phyloP scores from a whole-genome alignment of 2,113 vertebrate species.

The Paradisaea rubra region DNA sequence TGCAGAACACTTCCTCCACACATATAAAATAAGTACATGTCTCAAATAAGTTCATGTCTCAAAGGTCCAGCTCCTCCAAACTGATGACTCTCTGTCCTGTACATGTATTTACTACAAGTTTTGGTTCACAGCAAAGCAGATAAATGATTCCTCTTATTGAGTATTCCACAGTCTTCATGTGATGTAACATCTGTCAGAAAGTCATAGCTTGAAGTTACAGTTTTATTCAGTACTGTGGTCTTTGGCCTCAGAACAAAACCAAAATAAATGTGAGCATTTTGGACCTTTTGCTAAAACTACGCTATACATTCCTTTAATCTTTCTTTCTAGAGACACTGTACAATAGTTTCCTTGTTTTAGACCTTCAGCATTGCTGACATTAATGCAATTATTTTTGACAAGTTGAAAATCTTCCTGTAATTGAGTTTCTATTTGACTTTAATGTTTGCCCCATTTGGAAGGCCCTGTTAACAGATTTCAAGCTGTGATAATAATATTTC shows the following conservation, averaged over 20 bases:
- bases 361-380: constrained; percentile 59
- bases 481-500: constrained; percentile 74
- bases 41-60: neutral
- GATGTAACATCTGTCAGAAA: constrained; percentile 37
- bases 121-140: constrained; percentile 8
- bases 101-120: neutral
- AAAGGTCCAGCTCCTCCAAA: neutral
- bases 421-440: constrained; percentile 74
- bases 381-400: constrained; percentile 75
- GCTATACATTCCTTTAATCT: constrained; percentile 51
- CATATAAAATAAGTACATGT: neutral
- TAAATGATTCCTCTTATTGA: constrained; percentile 3
- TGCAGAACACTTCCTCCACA: neutral
- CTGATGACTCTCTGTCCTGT: neutral
- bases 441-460: constrained; percentile 65
- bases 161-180: neutral
- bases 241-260: constrained; percentile 45
- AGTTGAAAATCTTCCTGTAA: constrained; percentile 75
- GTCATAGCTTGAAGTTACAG: constrained; percentile 2
- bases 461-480: constrained; percentile 70
- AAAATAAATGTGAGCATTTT: constrained; percentile 57
- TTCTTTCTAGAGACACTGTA: constrained; percentile 18
- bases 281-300: neutral
- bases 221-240: constrained; percentile 50
- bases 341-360: constrained; percentile 67